Base-by-base conservation (phyloP, 2,797 vertebrate species). In the Melanotaenia nigrans region DNA sequence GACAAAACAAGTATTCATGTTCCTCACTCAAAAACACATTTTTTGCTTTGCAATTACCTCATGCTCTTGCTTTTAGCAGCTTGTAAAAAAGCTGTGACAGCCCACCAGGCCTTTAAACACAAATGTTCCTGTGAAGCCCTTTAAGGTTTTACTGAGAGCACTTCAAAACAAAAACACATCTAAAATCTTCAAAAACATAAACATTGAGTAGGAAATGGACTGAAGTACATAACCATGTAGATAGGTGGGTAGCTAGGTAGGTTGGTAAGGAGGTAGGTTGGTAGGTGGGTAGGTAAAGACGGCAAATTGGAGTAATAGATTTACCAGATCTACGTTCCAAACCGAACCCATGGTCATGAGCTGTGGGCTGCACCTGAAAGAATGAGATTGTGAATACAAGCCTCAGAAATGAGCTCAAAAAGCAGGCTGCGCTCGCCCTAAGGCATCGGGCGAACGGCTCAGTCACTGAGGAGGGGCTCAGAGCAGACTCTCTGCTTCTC, bases 41-140 rank as follows among this genome's bases (percentile, higher is more conserved):
- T 60, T 73, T 1, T 66, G 14, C 32, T 61, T 49, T 22, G 13
- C 11, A 65, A 20, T 70, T 45, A 68, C 51, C 16, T 62, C 61
- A 72, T 49, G 54, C 18, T 33, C 55, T 75, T 61, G 77, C 64
- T 71, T 73, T 83, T 73, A 75, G n/a, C 22, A 57, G 71, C 79
- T 84, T 56, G 40, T 89, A 28, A 62, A 83, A 87, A 78, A 49
- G 58, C 53, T 25, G 25, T 36, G 25, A 61, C 68, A 63, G 12
- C 54, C n/a, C 36, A 40, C 35, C 0, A 32, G 7, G 67, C 30
- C 16, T 45, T 33, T 66, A 71, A 68, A 81, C 58, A 68, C 57
- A 62, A 36, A 42, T 5, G 3, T 68, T 47, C 65, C 61, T 32
- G 9, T 58, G 14, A 60, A 35, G 60, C 16, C n/a, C 4, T 35